Conservation (phyloP, 2,888 invertebrate species). For the Drosophila niveifrons region DNA sequence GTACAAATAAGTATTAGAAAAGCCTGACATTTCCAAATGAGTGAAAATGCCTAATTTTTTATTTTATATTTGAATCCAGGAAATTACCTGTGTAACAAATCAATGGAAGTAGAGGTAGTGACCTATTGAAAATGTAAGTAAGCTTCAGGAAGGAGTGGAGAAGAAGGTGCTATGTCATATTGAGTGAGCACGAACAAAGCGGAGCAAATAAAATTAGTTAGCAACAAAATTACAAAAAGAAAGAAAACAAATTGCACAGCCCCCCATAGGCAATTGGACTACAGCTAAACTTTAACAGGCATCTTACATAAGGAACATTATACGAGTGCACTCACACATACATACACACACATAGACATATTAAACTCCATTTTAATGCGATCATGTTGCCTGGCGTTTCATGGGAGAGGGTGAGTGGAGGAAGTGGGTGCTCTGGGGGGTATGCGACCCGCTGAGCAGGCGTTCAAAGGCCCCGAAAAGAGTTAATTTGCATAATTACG, state of each 20-base stretch:
- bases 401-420: neutral
- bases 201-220: constrained; percentile 61
- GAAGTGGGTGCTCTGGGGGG: constrained; percentile 26
- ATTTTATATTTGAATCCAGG: no score
- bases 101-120: neutral
- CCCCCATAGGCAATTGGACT: constrained; percentile 42
- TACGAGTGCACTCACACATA: constrained; percentile 33
- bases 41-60: no score
- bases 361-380: constrained; percentile 51
- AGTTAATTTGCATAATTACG: constrained; percentile 80
- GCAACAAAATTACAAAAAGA: constrained; percentile 55
- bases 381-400: constrained; percentile 27
- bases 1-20: no score
- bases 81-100: no score
- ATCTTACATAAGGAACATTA: constrained; percentile 73
- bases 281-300: constrained; percentile 64
- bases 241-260: constrained; percentile 74
- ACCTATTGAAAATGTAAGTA: neutral
- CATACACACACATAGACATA: constrained; percentile 25
- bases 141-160: no score
- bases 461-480: constrained; percentile 77
- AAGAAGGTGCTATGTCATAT: constrained; percentile 56
- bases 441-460: constrained; percentile 68
- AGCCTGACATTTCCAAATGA: no score
- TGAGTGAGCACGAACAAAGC: constrained; percentile 76